Evolutionary conservation across 2,888 invertebrate genomes (phyloP), one percentile per base, ranked within the genome.

Genomic region (Parnassius mnemosyne): DNA sequence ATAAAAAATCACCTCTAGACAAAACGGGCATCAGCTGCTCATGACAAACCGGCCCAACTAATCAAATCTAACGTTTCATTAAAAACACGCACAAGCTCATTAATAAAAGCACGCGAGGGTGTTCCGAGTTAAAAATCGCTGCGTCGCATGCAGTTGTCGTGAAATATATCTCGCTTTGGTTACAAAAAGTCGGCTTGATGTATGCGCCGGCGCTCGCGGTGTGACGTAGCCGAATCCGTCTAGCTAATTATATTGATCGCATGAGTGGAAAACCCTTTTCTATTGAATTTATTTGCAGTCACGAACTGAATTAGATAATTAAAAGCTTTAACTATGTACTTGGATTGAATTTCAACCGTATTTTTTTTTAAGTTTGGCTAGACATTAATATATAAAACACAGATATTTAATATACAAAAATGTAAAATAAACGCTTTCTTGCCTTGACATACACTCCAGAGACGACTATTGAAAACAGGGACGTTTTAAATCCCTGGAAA

Each of bases 161-260:
- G 68, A 64, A 65, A 71, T 71, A 72, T 73, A 68, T 70, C 68
- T 68, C 66, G 25, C 58, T 63, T 62, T 65, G 61, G 68, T 55
- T 65, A 68, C 68, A 67, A 70, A 67, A 76, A 70, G 76, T 73
- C 71, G 71, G 71, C 70, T 71, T 78, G 78, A 78, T 69, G 57
- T 70, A 78, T 78, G 70, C 77, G 65, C 73, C 61, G 20, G 73
- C 69, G 76, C 71, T 53, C 57, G 66, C 57, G 25, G 0, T 25
- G 53, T 64, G 50, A 54, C 66, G 74, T 71, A 69, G 58, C 63
- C 9, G 57, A 57, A 65, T 61, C 63, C 63, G 67, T 62, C 66
- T 63, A 41, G 59, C 71, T 77, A 77, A 78, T 78, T 77, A 76
- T 71, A 73, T 72, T 54, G 53, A 55, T 61, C 67, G 64, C 60